Evolutionary conservation across 2,888 invertebrate genomes (phyloP).

Genomic region (Trichogramma evanescens): DNA sequence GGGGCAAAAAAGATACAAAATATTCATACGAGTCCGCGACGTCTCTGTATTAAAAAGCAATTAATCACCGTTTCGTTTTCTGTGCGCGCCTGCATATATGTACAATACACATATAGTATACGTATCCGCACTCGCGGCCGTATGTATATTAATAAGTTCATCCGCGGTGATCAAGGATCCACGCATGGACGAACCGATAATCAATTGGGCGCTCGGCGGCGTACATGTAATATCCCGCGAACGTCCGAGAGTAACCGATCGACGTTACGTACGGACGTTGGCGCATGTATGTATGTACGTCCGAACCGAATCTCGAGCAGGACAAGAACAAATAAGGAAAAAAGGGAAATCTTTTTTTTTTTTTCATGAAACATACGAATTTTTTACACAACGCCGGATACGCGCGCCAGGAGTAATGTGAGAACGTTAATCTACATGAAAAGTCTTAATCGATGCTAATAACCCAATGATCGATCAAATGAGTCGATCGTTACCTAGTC

Average conservation of each 20-base stretch:
- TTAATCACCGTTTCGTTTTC: conserved; percentile 12
- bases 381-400: conserved; percentile 1
- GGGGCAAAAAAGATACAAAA: neutral
- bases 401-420: conserved; percentile 1
- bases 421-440: neutral
- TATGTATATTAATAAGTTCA: too few species aligned
- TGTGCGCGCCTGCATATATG: neutral
- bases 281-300: too few species aligned
- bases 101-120: conserved; percentile 10
- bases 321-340: too few species aligned
- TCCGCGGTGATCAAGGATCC: too few species aligned
- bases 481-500: neutral
- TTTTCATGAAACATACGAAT: too few species aligned
- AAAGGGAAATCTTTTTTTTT: too few species aligned
- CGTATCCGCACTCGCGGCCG: neutral
- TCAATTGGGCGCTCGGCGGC: too few species aligned
- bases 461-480: neutral
- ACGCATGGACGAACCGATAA: too few species aligned
- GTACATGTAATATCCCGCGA: too few species aligned
- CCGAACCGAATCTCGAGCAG: too few species aligned
- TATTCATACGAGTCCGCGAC: conserved; percentile 1
- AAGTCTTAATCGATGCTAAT: neutral
- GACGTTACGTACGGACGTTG: too few species aligned
- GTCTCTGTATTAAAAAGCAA: conserved; percentile 18
- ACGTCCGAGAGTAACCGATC: too few species aligned